Conservation (phyloP, 2,888 invertebrate genomes). For the Melinaea menophilus region DNA sequence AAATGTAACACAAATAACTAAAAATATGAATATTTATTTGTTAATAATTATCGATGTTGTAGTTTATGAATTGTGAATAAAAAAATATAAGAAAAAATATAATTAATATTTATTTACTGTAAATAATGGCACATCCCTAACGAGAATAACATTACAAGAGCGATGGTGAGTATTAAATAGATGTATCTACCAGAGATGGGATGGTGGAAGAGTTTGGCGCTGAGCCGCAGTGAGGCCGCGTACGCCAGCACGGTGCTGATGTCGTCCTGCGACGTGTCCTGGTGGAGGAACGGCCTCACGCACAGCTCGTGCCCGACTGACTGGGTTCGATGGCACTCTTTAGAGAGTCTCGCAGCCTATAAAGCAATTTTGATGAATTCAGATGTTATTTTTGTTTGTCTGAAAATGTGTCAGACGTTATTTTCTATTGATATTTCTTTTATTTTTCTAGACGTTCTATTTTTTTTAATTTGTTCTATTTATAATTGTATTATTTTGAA, state of each 20-base stretch:
- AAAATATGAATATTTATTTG: no score
- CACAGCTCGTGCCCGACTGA: constrained; percentile 87
- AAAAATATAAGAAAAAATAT: neutral
- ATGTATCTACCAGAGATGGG: constrained; percentile 85
- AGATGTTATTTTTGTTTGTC: no score
- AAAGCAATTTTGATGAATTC: neutral
- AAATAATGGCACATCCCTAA: constrained; percentile 85
- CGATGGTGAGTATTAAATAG: constrained; percentile 79
- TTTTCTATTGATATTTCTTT: neutral
- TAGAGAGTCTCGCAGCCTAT: constrained; percentile 86
- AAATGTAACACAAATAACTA: no score
- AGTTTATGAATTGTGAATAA: no score
- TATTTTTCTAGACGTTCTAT: no score
- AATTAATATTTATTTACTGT: constrained; percentile 42
- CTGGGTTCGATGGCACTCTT: constrained; percentile 84
- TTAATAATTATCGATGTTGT: no score
- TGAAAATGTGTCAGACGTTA: neutral
- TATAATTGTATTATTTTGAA: no score
- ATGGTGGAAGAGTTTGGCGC: constrained; percentile 84
- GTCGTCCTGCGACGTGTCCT: constrained; percentile 85
- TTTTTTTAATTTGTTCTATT: no score
- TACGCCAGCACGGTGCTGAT: constrained; percentile 87
- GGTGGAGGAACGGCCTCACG: constrained; percentile 87
- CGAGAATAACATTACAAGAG: constrained; percentile 79
- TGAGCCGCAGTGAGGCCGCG: constrained; percentile 85